A percentile compares a stretch with the other conserved stretches of the same genome.
These are phyloP conservation scores for Drosophila ambigua DNA, from an alignment of 1,140 invertebrate genomes.

Conservation along the genomic window DNA sequence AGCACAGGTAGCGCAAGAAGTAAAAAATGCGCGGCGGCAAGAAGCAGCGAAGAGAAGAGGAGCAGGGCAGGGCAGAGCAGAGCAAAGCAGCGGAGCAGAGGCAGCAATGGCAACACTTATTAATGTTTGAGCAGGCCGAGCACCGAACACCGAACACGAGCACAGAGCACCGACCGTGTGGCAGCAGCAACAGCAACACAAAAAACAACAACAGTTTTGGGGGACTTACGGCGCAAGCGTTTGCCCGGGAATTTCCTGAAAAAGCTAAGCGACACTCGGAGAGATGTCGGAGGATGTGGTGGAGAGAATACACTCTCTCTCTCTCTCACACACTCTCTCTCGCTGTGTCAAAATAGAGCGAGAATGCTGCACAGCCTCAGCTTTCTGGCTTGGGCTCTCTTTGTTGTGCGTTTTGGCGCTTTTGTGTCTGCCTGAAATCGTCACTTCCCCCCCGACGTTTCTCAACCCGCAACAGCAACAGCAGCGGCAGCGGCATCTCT, in stretches of 20 bases:
- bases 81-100: not conserved
- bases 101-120: constrained; percentile 76
- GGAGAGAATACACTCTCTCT: not conserved
- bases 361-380: constrained; percentile 36
- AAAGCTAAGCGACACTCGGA: constrained; percentile 18
- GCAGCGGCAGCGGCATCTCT: too few species aligned
- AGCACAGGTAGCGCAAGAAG: constrained; percentile 57
- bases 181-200: constrained; percentile 17
- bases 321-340: too few species aligned
- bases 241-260: constrained; percentile 80
- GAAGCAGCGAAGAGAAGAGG: too few species aligned
- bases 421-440: constrained; percentile 55
- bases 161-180: constrained; percentile 1
- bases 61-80: too few species aligned
- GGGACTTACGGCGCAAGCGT: constrained; percentile 73
- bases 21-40: too few species aligned
- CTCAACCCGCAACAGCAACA: too few species aligned
- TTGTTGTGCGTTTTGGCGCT: constrained; percentile 61
- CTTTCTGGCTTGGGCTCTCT: constrained; percentile 18
- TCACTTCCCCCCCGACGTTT: not conserved
- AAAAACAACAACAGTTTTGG: constrained; percentile 44
- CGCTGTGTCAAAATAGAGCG: not conserved
- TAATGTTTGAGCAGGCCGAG: constrained; percentile 71
- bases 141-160: not conserved
- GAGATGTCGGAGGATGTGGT: constrained; percentile 23